Evolutionary conservation across 2,888 invertebrate species (phyloP), one percentile per base, ranked within the genome.

Genomic region (Caenorhabditis sp.): DNA sequence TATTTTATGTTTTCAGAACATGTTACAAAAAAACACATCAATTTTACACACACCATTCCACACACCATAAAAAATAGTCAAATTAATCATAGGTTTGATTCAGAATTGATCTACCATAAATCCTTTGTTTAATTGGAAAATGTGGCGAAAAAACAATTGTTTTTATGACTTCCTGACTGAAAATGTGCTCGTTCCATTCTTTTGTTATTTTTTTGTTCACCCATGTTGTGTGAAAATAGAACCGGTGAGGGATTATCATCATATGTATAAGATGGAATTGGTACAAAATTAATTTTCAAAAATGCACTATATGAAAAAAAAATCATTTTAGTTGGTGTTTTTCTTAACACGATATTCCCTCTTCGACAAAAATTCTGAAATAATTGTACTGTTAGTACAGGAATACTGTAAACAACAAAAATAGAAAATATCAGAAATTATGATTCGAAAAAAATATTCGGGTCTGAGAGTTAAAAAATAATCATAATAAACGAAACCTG

Each of bases 131-230:
- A 43, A 43, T 43, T 43, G 43, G 43, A 43, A 43, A 43, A 43
- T 43, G 43, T 43, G 43, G 43, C 43, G n/a, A 31, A 43, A 43
- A 43, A 43, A 43, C 43, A 43, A 43, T 43, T 43, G 43, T 43
- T 43, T 43, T 43, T 43, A 43, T 43, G 43, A 43, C 43, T 43
- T 43, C 43, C 43, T 43, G 43, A 43, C 43, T 43, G 43, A 6
- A 17, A 10, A 17, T 43, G 43, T 43, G 31, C 31, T 31, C 31
- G 31, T 31, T 31, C 31, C 31, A 3, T 43, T 43, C 17, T 43
- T 43, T 43, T 43, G 43, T 43, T 43, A 43, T 43, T 43, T 43
- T 43, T 43, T 43, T 43, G 17, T 43, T 43, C 43, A 14, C 17
- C 14, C 8, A 43, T 43, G 43, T 43, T 43, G 14, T 12, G 17